phyloP scores from a whole-genome alignment of 2,888 invertebrate species.

The Phrixothrix hirtus region DNA sequence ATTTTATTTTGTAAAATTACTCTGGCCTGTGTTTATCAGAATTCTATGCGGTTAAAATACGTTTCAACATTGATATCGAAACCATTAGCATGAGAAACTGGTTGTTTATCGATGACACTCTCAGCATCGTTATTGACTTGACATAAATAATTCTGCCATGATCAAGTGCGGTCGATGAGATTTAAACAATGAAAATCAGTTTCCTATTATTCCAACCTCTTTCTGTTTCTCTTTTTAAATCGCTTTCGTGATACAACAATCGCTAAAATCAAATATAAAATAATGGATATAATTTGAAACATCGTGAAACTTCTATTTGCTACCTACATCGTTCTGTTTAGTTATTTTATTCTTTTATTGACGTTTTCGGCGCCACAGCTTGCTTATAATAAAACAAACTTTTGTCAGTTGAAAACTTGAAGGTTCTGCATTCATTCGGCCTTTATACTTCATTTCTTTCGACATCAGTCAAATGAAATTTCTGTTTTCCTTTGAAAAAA shows the following conservation, averaged over 20 bases:
- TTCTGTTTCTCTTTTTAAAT: not conserved
- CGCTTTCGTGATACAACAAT: no score
- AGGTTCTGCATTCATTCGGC: conserved; percentile 11
- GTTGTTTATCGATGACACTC: conserved; percentile 25
- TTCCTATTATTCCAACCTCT: no score
- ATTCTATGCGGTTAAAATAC: no score
- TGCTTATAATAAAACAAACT: conserved; percentile 12
- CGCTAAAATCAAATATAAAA: no score
- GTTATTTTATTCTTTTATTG: conserved; percentile 2
- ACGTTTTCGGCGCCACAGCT: conserved; percentile 12
- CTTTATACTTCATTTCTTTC: conserved; percentile 11
- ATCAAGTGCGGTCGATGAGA: conserved; percentile 17
- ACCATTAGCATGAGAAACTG: conserved; percentile 10
- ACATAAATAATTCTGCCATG: conserved; percentile 25
- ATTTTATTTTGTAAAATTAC: no score
- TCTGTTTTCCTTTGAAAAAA: conserved; percentile 2
- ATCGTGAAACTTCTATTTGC: no score
- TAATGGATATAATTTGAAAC: no score
- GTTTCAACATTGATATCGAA: no score
- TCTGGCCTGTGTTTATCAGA: no score
- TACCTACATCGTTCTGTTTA: no score
- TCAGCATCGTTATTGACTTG: conserved; percentile 16
- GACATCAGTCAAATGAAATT: conserved; percentile 7
- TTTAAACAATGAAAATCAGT: conserved; percentile 1
- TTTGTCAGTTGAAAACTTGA: conserved; percentile 14